phyloP scores from a whole-genome alignment of 37 sponge, comb jelly and placozoan genomes.

The Eunapius fragilis region DNA sequence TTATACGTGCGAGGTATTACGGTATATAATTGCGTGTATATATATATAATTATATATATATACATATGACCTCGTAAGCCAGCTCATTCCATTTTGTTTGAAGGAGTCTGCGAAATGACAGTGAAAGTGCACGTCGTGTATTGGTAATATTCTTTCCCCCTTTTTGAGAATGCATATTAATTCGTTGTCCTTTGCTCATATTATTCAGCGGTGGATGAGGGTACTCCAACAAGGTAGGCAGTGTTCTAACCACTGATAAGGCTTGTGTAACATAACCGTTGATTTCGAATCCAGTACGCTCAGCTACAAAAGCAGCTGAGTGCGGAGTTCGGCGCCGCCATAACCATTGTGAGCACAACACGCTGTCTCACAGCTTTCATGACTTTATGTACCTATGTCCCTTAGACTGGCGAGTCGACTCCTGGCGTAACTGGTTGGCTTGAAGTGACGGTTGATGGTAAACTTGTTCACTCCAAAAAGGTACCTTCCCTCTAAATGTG shows the following conservation, averaged over 20 bases:
- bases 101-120: conserved; percentile 6
- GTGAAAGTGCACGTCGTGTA: conserved; percentile 20
- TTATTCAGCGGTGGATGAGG: conserved; percentile 85
- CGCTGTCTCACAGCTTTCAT: no score
- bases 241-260: not conserved
- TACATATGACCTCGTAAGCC: no score
- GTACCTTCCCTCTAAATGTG: conserved; percentile 5
- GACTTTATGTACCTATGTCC: not conserved
- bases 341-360: not conserved
- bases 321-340: not conserved
- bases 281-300: not conserved
- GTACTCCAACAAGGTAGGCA: conserved; percentile 72
- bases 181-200: not conserved
- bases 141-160: not conserved
- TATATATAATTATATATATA: no score
- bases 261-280: no score
- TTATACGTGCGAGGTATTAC: no score
- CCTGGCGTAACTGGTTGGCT: conserved; percentile 75
- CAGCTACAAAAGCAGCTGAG: not conserved
- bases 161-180: not conserved
- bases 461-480: conserved; percentile 82
- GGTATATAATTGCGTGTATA: no score
- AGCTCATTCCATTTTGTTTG: no score
- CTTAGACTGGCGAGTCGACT: conserved; percentile 24
- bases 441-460: conserved; percentile 70